Base-by-base conservation (phyloP, 2,113 vertebrate genomes). In the Lepus americanus region DNA sequence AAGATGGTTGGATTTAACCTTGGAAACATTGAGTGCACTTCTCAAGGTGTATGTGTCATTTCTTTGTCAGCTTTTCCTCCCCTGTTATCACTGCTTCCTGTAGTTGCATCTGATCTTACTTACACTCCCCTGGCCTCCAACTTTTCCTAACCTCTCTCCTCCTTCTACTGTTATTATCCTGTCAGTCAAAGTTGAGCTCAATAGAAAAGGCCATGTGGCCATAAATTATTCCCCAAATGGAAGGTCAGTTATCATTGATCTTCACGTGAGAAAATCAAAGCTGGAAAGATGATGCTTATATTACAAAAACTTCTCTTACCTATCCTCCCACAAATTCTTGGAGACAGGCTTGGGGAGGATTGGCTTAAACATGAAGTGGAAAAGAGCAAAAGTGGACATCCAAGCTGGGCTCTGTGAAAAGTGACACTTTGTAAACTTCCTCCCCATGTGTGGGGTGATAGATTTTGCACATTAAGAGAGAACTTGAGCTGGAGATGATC, bases 241-340 rank as follows among this genome's bases (percentile, higher is more conserved):
- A 20, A 95, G 63, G 25, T 92, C 64, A 93, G 80, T 96, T 95
- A 96, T 78, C 76, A 87, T n/a, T 92, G 51, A 94, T 33, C 64
- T 94, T 89, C 51, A 64, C 64, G 89, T 94, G 33, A 95, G 29
- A 94, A 89, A 91, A 79, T 78, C 36, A 79, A 87, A n/a, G 20
- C n/a, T 93, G 29, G n/a, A 80, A 94, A 92, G 23, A 27, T 81
- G 36, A 92, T 84, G 69, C 88, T 86, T 93, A n/a, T 79, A 55
- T 93, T 86, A 78, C 29, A n/a, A 59, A 69, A 92, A 82, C 49
- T 69, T 1, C 59, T 33, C 31, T 14, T 94, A 9, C 17, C 11
- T 33, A 82, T 8, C 1, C n/a, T 88, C 92, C 31, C 44, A 44
- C 22, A 85, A 49, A 86, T 82, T 93, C 36, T 74, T 93, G 23